Evolutionary conservation across 1,140 invertebrate species (phyloP).

Genomic region (Campoletis sonorensis): DNA sequence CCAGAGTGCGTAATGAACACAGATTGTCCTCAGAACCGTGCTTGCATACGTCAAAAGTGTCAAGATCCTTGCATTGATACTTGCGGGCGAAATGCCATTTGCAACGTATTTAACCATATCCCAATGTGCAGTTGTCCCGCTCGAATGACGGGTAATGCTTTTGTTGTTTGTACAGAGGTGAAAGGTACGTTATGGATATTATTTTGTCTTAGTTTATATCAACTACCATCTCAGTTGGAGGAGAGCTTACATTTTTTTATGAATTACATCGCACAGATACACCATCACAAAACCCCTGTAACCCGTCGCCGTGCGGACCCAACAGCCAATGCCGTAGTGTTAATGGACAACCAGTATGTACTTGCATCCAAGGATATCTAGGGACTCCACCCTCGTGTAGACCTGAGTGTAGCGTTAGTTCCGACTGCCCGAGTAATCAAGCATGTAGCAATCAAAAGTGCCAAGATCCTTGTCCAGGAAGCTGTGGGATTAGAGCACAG

Average conservation of each 20-base stretch:
- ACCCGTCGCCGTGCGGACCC: constrained; percentile 81
- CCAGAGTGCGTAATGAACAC: constrained; percentile 83
- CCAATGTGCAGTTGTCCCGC: constrained; percentile 83
- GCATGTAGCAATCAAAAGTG: constrained; percentile 89
- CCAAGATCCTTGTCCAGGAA: constrained; percentile 86
- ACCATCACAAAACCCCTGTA: constrained; percentile 80
- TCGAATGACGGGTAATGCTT: constrained; percentile 81
- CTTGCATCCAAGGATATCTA: constrained; percentile 83
- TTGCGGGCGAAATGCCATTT: constrained; percentile 82
- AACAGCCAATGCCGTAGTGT: constrained; percentile 79
- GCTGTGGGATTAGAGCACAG: constrained; percentile 84
- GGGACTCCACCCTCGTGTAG: constrained; percentile 86
- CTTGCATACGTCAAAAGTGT: constrained; percentile 84
- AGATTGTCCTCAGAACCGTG: constrained; percentile 83
- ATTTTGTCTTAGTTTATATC: too few species aligned
- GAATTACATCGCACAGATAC: constrained; percentile 64
- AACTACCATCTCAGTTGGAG: too few species aligned
- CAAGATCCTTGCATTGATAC: constrained; percentile 82
- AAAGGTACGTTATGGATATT: not conserved
- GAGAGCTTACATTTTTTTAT: not conserved
- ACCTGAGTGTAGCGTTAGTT: constrained; percentile 85
- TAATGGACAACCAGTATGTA: constrained; percentile 83
- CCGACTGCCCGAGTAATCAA: constrained; percentile 83
- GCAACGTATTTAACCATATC: constrained; percentile 83
- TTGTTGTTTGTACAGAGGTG: constrained; percentile 76